phyloP scores from a whole-genome alignment of 2,888 invertebrate genomes.

The Meiosimyza decipiens region DNA sequence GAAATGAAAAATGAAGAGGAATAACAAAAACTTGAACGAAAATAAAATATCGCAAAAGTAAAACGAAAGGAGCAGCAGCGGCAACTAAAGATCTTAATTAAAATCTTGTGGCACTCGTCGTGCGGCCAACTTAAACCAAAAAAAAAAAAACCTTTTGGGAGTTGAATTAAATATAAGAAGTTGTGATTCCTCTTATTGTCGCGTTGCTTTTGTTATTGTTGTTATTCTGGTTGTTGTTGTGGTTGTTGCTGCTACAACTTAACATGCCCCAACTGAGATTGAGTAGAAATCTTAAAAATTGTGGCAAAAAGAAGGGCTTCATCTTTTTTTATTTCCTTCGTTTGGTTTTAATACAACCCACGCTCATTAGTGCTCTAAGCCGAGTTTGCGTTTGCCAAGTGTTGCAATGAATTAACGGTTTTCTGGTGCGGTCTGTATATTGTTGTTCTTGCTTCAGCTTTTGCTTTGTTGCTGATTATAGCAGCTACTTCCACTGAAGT shows the following conservation, averaged over 20 bases:
- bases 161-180: constrained; percentile 16
- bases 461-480: too few relatives aligned
- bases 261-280: too few relatives aligned
- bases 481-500: neutral
- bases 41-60: neutral
- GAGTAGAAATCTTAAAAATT: neutral
- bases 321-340: neutral
- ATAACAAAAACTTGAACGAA: neutral
- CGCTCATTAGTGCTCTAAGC: constrained; percentile 34
- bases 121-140: constrained; percentile 24
- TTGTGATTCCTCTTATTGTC: too few relatives aligned
- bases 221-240: neutral
- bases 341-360: constrained; percentile 31
- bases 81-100: constrained; percentile 37
- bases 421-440: neutral
- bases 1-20: constrained; percentile 16
- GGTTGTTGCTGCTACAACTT: neutral
- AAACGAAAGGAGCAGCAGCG: constrained; percentile 1
- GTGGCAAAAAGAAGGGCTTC: constrained; percentile 1
- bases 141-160: constrained; percentile 13
- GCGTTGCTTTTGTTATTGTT: neutral
- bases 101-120: constrained; percentile 38
- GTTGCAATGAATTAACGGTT: constrained; percentile 22
- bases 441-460: neutral
- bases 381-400: constrained; percentile 17